Base-by-base conservation (phyloP, 92 coral and sea anemone species). In the Parazoanthus swiftii region DNA sequence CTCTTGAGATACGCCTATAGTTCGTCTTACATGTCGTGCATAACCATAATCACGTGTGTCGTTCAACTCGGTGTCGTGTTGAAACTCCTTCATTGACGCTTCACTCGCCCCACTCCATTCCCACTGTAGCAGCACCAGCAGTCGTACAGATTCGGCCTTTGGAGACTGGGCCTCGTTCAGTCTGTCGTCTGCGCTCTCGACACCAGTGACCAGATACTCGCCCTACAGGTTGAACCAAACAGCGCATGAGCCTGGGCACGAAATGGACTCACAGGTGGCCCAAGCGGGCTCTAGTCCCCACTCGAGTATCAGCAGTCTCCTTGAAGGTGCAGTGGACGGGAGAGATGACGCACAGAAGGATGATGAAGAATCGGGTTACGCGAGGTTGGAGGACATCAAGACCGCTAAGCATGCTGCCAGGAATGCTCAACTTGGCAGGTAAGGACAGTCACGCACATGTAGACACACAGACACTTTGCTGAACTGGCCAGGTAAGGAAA, bases 351-450 rank as follows among this genome's bases (percentile, higher is more conserved):
- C 86, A 10, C 87, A 86, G 13, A 91, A 89, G 58, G 73, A 80
- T 7, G 96, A 95, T 39, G 98, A 93, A 8, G 98, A 93, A 50
- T 91, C 91, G 39, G 99, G 98, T 6, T 97, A 97, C 80, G 95
- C 98, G 63, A 91, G 95, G 38, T 78, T 97, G 85, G 97, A 97
- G 76, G 99, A 97, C 67, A 85, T 95, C 46, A 92, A 90, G 29
- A 75, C 86, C 23, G 89, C 90, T 7, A 74, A 92, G 36, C 91
- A 77, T 35, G 68, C 77, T 51, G 87, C 87, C 1, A 72, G 87
- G 79, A 83, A 83, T 8, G 81, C 86, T 51, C 58, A 35, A 36
- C 79, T 77, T 51, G 76, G 86, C 46, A 84, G 93, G 91, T 85
- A 77, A 67, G 15, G 15, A 23, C 48, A 25, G 8, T 26, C 42